Evolutionary conservation across 1,140 invertebrate species (phyloP).

Genomic region (Aradophagus sp.): DNA sequence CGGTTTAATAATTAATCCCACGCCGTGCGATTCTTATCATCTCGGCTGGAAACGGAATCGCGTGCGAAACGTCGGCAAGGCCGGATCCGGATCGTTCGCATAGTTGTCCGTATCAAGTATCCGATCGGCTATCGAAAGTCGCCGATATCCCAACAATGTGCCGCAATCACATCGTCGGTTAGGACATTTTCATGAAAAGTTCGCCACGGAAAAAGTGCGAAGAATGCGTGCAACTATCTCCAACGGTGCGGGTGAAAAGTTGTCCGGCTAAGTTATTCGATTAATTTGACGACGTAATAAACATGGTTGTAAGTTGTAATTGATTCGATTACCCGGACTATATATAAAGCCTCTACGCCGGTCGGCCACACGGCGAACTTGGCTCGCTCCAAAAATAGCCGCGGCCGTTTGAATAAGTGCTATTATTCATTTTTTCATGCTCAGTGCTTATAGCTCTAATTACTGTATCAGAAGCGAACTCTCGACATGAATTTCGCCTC

Average conservation of each 20-base stretch:
- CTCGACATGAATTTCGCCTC: too few species aligned
- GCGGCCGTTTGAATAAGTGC: too few species aligned
- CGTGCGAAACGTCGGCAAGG: slow-evolving; percentile 35
- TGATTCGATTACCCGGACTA: slow-evolving; percentile 34
- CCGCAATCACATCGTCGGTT: too few species aligned
- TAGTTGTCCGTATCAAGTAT: too few species aligned
- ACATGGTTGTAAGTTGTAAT: slow-evolving; percentile 39
- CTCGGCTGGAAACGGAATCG: slow-evolving; percentile 17
- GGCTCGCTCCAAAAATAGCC: too few species aligned
- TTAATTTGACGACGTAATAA: slow-evolving; percentile 41
- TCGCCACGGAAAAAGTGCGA: slow-evolving; percentile 24
- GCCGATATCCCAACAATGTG: neutral
- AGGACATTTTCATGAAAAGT: slow-evolving; percentile 31
- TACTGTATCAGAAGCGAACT: too few species aligned
- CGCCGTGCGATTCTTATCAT: slow-evolving; percentile 45
- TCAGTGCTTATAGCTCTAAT: too few species aligned
- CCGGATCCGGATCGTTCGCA: too few species aligned
- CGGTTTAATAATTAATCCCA: slow-evolving; percentile 54
- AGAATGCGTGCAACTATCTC: slow-evolving; percentile 31
- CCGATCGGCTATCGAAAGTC: too few species aligned
- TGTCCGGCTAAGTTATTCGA: slow-evolving; percentile 36
- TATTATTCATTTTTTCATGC: too few species aligned
- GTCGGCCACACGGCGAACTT: too few species aligned
- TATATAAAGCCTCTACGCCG: too few species aligned
- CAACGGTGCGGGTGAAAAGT: slow-evolving; percentile 16